Evolutionary conservation across 2,113 vertebrate genomes (phyloP).

Genomic region (Lamprotornis superbus): DNA sequence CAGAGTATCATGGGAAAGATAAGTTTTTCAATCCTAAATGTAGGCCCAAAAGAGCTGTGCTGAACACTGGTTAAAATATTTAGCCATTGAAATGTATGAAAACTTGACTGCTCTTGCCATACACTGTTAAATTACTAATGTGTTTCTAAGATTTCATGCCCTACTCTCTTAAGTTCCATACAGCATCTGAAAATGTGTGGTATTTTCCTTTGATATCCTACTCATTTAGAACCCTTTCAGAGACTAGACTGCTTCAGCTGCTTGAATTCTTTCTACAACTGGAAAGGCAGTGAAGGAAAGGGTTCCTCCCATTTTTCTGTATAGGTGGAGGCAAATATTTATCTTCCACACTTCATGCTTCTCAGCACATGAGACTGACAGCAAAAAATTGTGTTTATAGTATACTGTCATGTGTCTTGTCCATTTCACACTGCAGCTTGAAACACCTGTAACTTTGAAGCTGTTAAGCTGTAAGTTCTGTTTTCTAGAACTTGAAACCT

Average conservation of each 20-base stretch:
- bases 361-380: accelerated
- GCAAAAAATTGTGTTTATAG: background rate
- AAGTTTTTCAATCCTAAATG: background rate
- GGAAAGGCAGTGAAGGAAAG: background rate
- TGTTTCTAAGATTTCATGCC: background rate
- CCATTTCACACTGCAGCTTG: accelerated
- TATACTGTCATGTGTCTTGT: background rate
- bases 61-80: background rate
- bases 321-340: background rate
- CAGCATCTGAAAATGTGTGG: background rate
- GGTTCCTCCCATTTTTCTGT: accelerated
- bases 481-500: background rate
- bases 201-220: background rate
- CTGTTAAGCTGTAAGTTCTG: no score
- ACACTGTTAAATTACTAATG: background rate
- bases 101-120: background rate
- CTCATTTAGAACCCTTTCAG: background rate
- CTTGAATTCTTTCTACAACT: background rate
- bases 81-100: background rate
- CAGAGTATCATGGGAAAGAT: background rate
- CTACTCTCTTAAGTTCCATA: background rate
- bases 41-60: background rate
- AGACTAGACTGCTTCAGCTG: background rate
- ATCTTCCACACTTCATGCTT: accelerated
- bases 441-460: background rate